Evolutionary conservation across 2,113 vertebrate species (phyloP).

Genomic region (Nettapus auritus): DNA sequence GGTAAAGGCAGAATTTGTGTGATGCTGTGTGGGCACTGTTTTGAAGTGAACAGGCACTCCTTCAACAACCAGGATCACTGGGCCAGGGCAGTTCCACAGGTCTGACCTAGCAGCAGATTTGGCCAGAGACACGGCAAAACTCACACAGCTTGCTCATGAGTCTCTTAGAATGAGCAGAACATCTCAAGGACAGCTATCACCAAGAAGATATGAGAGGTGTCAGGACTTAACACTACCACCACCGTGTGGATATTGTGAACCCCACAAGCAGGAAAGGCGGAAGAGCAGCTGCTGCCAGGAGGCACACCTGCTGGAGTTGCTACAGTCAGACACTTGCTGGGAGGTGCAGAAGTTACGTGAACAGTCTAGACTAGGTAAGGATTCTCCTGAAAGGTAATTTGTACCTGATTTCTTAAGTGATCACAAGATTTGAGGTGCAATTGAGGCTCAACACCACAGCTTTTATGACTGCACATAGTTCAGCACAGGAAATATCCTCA

Average conservation of each 20-base stretch:
- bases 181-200: not conserved
- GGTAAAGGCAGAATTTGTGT: fast-evolving
- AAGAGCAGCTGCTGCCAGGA: not conserved
- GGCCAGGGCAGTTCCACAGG: not conserved
- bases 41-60: not conserved
- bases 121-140: not conserved
- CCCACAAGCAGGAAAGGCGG: not conserved
- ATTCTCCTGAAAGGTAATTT: not conserved
- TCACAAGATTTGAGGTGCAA: not conserved
- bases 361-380: too few species aligned
- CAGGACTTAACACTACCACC: not conserved
- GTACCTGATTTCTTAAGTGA: not conserved
- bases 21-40: fast-evolving
- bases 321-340: not conserved
- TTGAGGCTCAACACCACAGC: not conserved
- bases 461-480: too few species aligned
- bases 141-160: not conserved
- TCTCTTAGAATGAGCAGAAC: not conserved
- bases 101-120: not conserved
- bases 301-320: not conserved
- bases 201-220: not conserved
- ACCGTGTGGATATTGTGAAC: not conserved
- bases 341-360: not conserved
- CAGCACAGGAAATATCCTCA: not conserved
- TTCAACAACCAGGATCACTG: fast-evolving